Evolutionary conservation across 92 coral and sea anemone genomes (phyloP).

Genomic region (Parazoanthus darwini): DNA sequence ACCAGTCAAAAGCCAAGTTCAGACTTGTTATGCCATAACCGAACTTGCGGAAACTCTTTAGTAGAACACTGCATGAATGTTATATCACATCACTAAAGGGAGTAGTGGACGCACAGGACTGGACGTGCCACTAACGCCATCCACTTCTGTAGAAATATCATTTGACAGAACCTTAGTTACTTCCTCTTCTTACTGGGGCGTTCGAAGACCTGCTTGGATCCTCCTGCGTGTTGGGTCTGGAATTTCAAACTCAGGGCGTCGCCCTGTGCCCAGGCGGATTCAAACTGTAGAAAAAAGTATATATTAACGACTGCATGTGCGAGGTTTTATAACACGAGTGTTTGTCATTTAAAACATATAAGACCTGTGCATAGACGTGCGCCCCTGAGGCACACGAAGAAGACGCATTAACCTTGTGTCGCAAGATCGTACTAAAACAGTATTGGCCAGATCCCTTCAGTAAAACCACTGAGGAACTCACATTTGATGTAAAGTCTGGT

Average conservation of each 20-base stretch:
- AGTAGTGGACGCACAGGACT: not conserved
- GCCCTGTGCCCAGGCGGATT: constrained; percentile 83
- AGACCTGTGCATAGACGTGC: too few relatives aligned
- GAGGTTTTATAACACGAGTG: not conserved
- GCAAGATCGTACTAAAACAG: too few relatives aligned
- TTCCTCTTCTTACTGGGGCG: constrained; percentile 87
- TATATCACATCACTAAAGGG: not conserved
- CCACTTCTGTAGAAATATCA: not conserved
- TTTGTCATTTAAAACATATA: too few relatives aligned
- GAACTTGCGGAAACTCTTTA: not conserved
- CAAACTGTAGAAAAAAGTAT: constrained; percentile 55
- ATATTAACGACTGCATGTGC: not conserved
- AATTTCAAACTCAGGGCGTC: constrained; percentile 84
- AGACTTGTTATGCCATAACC: not conserved
- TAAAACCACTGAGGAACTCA: too few relatives aligned
- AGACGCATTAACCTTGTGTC: too few relatives aligned
- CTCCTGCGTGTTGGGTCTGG: constrained; percentile 86
- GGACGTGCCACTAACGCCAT: not conserved
- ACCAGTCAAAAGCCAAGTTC: not conserved
- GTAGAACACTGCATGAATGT: not conserved
- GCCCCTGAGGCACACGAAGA: too few relatives aligned
- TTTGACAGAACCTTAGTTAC: constrained; percentile 25
- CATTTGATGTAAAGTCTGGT: too few relatives aligned
- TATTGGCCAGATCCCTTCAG: too few relatives aligned
- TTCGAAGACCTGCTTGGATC: constrained; percentile 76